Evolutionary conservation across 2,113 vertebrate species (phyloP).

Genomic region (Onychostoma macrolepis): DNA sequence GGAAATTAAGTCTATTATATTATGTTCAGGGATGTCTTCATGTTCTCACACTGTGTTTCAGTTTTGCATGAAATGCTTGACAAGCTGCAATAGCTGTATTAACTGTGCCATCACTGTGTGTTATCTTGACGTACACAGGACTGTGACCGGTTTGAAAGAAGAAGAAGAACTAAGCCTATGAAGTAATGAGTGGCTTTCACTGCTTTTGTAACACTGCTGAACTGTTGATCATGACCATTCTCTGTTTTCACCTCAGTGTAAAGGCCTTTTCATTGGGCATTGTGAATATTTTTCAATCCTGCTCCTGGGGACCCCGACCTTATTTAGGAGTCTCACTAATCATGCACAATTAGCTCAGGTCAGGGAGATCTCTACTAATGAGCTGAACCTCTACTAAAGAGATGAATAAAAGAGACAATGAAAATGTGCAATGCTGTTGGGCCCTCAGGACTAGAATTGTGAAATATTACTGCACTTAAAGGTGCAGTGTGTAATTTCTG

Average conservation of each 20-base stretch:
- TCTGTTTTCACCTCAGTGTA: neutral
- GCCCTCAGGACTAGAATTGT: neutral
- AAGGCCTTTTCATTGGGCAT: neutral
- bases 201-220: neutral
- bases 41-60: neutral
- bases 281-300: neutral
- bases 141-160: neutral
- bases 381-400: neutral
- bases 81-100: neutral
- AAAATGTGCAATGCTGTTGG: neutral
- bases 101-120: neutral
- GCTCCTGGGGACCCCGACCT: neutral
- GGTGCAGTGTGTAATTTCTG: neutral
- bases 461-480: neutral
- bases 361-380: neutral
- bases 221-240: neutral
- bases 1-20: neutral
- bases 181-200: neutral
- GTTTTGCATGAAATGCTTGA: neutral
- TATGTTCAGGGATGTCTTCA: neutral
- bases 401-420: neutral
- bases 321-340: neutral
- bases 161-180: neutral
- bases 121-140: neutral
- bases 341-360: neutral